Evolutionary conservation across 2,113 vertebrate species (phyloP).

Genomic region (Herpetotheres cachinnans): DNA sequence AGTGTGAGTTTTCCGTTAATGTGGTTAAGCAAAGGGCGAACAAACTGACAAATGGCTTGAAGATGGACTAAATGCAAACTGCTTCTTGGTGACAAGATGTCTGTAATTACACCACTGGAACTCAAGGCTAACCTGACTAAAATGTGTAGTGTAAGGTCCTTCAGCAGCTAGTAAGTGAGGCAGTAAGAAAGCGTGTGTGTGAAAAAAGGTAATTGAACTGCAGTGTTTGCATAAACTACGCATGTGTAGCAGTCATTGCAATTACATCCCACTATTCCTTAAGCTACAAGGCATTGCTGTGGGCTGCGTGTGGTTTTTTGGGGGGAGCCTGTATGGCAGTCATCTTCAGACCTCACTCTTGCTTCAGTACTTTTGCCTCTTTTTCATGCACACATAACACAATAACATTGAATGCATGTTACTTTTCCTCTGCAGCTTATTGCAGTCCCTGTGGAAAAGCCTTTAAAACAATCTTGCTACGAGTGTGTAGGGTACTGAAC

Average conservation of each 20-base stretch:
- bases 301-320: constrained; percentile 91
- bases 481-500: constrained; percentile 82
- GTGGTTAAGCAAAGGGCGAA: background rate
- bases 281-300: constrained; percentile 85
- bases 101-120: constrained; percentile 64
- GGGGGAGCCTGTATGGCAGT: constrained; percentile 88
- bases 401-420: constrained; percentile 88
- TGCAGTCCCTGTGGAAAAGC: constrained; percentile 85
- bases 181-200: constrained; percentile 77
- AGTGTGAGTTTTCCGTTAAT: background rate
- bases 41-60: background rate
- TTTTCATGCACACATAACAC: constrained; percentile 89
- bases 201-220: constrained; percentile 79
- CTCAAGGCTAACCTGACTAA: constrained; percentile 70
- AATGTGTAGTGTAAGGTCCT: constrained; percentile 72
- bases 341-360: constrained; percentile 86
- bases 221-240: constrained; percentile 79
- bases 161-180: constrained; percentile 79
- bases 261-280: constrained; percentile 79
- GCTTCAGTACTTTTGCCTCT: constrained; percentile 87
- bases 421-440: constrained; percentile 82
- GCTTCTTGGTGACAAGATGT: background rate
- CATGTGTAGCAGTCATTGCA: constrained; percentile 84
- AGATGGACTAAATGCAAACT: constrained; percentile 19
- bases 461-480: constrained; percentile 75